Percentiles rank a stretch among this genome's conserved stretches.
phyloP scores from a whole-genome alignment of 1,140 invertebrate genomes.

The Drosophila parabipectinata region DNA sequence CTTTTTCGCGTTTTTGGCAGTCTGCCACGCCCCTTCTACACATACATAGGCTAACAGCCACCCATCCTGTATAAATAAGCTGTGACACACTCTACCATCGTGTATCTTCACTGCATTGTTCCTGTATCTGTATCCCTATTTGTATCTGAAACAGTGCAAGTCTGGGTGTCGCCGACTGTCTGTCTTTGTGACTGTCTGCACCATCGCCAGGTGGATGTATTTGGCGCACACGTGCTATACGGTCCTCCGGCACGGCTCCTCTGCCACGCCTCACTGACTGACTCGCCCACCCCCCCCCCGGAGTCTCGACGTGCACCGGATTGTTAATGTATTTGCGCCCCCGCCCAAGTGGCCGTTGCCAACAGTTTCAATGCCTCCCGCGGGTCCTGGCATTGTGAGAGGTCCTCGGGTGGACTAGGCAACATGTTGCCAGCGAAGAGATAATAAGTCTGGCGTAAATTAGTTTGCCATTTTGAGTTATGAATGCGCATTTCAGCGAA shows the following conservation, averaged over 20 bases:
- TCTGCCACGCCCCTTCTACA: constrained; percentile 18
- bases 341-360: constrained; percentile 50
- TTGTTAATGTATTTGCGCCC: constrained; percentile 64
- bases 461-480: constrained; percentile 83
- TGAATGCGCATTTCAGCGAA: constrained; percentile 75
- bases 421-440: constrained; percentile 70
- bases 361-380: not conserved
- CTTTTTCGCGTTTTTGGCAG: not conserved
- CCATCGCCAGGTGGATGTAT: constrained; percentile 44
- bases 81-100: constrained; percentile 29
- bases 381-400: constrained; percentile 16
- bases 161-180: constrained; percentile 15
- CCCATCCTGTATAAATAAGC: constrained; percentile 16
- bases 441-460: constrained; percentile 82
- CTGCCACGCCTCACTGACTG: not conserved
- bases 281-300: not conserved
- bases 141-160: constrained; percentile 1
- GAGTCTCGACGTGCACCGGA: constrained; percentile 2
- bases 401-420: constrained; percentile 29
- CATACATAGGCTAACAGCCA: not conserved
- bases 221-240: constrained; percentile 43
- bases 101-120: constrained; percentile 3
- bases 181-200: constrained; percentile 22
- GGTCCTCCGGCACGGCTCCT: not conserved
- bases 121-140: constrained; percentile 27